These are phyloP conservation scores for Melanophora roralis DNA, from an alignment of 2,888 invertebrate genomes.

Conservation along the genomic window DNA sequence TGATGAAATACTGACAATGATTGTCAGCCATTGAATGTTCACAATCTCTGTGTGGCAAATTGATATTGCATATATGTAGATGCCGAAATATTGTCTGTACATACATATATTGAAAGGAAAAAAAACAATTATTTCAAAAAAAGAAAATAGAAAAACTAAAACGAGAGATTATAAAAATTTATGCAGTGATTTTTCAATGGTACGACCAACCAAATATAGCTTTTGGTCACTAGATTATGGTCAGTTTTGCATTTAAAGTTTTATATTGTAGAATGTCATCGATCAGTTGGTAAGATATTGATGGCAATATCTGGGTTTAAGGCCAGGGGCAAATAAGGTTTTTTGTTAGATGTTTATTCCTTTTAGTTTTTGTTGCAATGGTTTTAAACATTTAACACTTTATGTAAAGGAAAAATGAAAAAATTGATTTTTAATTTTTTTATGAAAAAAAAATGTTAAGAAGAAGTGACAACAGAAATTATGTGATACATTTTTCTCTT, in stretches of 20 bases:
- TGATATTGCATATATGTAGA: conserved; percentile 48
- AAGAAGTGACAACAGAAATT: too few relatives aligned
- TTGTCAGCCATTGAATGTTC: conserved; percentile 50
- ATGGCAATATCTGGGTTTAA: background rate
- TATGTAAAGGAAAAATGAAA: too few relatives aligned
- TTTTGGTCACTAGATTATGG: background rate
- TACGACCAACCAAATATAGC: background rate
- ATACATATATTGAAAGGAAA: conserved; percentile 11
- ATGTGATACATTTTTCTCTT: too few relatives aligned
- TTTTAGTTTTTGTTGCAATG: background rate
- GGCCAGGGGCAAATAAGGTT: background rate
- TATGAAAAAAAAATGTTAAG: too few relatives aligned
- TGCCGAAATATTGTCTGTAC: conserved; percentile 24
- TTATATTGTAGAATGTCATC: background rate
- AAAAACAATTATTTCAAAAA: background rate
- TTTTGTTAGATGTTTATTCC: background rate
- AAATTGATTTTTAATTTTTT: too few relatives aligned
- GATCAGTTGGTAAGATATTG: background rate
- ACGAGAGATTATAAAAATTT: conserved; percentile 30
- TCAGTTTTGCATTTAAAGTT: conserved; percentile 1
- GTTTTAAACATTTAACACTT: background rate
- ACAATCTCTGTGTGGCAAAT: conserved; percentile 59
- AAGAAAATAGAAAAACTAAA: background rate
- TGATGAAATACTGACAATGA: conserved; percentile 57
- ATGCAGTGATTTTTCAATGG: conserved; percentile 25